These are phyloP conservation scores for Parambassis ranga DNA, from an alignment of 2,797 vertebrate species.

Conservation along the genomic window DNA sequence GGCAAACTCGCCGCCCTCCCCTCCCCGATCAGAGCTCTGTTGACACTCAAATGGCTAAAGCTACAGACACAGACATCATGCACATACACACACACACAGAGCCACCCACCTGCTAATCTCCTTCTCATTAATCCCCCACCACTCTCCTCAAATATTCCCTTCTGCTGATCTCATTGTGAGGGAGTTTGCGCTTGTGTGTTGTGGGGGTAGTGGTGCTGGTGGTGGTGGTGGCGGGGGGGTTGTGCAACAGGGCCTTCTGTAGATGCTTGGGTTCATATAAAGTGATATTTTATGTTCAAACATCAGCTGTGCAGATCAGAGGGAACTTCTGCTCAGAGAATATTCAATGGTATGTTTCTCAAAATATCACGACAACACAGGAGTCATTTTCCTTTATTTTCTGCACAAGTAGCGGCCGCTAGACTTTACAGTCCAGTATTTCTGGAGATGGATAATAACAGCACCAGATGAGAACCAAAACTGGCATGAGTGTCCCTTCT, in stretches of 20 bases:
- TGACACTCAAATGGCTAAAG: conserved; percentile 67
- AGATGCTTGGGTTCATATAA: conserved; percentile 18
- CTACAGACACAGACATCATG: not conserved
- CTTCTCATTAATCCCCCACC: conserved; percentile 92
- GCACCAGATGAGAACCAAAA: too few relatives aligned
- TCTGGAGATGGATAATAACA: not conserved
- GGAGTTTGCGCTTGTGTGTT: conserved; percentile 22
- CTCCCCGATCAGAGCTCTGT: conserved; percentile 34
- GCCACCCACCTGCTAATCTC: conserved; percentile 87
- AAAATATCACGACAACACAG: not conserved
- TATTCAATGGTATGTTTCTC: not conserved
- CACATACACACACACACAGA: conserved; percentile 11
- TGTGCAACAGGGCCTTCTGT: conserved; percentile 21
- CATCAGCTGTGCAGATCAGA: not conserved
- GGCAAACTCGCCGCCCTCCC: conserved; percentile 36
- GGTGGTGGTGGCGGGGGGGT: not conserved
- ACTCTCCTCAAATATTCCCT: conserved; percentile 80
- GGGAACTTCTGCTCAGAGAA: not conserved
- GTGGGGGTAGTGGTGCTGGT: not conserved
- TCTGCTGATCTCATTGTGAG: conserved; percentile 60
- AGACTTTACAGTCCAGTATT: not conserved
- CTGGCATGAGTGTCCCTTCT: too few relatives aligned
- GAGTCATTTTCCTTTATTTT: not conserved
- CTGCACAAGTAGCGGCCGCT: not conserved
- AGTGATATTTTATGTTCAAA: conserved; percentile 27